Base-by-base conservation (phyloP, 2,113 vertebrate genomes). In the Vulpes ferrilata region DNA sequence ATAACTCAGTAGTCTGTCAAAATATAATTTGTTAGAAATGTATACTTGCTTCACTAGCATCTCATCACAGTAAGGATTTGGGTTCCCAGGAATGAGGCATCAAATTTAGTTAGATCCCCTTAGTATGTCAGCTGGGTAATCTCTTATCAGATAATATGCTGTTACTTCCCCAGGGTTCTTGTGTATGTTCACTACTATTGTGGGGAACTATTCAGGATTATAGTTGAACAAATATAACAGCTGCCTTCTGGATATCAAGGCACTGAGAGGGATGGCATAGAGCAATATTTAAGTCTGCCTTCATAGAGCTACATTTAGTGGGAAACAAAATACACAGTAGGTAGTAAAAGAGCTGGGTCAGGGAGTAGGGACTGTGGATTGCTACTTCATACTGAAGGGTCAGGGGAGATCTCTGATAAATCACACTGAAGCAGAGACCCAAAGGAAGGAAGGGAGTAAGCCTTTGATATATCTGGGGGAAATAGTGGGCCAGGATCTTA, bases 61-160 rank as follows among this genome's bases (percentile, higher is more conserved):
- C 82, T 93, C 55, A 15, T 65, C 62, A 69, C 51, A 74, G 12
- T 51, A 62, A 81, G 6, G 64, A 60, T 85, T 65, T 85, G 88
- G 35, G 71, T 81, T 96, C 59, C 38, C 30, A 51, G 51, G 79
- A 85, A 81, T 84, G 43, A 71, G 88, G 32, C 64, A 87, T 94
- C 57, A 51, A 16, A 48, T 83, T 76, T 73, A 55, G 32, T 81
- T 74, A 74, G 82, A 60, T 53, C 27, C 59, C 32, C 25, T 89
- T 69, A 78, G 20, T 57, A 78, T 67, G 83, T 62, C 19, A 69
- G 4, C 16, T 51, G 25, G 35, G 67, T 74, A 48, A 76, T 43
- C 48, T 30, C 8, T 93, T 67, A 80, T 73, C 76, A 55, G 71
- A 53, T 85, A 51, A 60, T 73, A 73, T 35, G 88, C 65, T 69